These are phyloP conservation scores for Formica aserva DNA, from an alignment of 2,888 invertebrate species.

Conservation along the genomic window DNA sequence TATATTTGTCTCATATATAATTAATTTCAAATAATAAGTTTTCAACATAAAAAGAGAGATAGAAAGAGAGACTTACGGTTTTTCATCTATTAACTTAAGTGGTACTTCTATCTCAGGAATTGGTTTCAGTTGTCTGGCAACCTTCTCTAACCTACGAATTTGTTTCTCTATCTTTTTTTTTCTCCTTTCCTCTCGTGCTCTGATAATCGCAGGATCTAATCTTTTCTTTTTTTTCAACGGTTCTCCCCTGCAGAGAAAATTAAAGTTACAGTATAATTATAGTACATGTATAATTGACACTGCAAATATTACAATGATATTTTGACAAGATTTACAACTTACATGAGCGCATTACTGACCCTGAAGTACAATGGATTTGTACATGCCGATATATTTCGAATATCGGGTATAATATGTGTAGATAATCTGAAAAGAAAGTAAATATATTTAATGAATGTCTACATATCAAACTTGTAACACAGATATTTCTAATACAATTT, in stretches of 20 bases:
- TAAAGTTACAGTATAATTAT: not conserved
- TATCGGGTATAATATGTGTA: constrained; percentile 34
- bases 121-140: constrained; percentile 94
- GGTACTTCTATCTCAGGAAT: constrained; percentile 95
- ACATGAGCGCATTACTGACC: constrained; percentile 84
- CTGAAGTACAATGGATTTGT: constrained; percentile 81
- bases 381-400: constrained; percentile 80
- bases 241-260: constrained; percentile 89
- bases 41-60: not conserved
- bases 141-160: constrained; percentile 93
- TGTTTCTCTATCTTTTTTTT: constrained; percentile 95
- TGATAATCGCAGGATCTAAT: constrained; percentile 93
- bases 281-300: not conserved
- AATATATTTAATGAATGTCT: constrained; percentile 28
- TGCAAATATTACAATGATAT: not conserved
- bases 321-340: constrained; percentile 64
- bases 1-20: not conserved
- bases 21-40: constrained; percentile 7
- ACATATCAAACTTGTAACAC: not conserved
- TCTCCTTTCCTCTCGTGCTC: constrained; percentile 93
- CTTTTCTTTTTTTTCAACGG: constrained; percentile 96
- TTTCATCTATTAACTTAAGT: constrained; percentile 88
- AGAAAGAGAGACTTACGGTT: constrained; percentile 86
- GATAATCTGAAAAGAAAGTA: constrained; percentile 45
- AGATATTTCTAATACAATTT: not conserved